A percentile compares a stretch with the other conserved stretches of the same genome.
Evolutionary conservation across 2,888 invertebrate genomes (phyloP).

Genomic region (Pyrgus malvae): DNA sequence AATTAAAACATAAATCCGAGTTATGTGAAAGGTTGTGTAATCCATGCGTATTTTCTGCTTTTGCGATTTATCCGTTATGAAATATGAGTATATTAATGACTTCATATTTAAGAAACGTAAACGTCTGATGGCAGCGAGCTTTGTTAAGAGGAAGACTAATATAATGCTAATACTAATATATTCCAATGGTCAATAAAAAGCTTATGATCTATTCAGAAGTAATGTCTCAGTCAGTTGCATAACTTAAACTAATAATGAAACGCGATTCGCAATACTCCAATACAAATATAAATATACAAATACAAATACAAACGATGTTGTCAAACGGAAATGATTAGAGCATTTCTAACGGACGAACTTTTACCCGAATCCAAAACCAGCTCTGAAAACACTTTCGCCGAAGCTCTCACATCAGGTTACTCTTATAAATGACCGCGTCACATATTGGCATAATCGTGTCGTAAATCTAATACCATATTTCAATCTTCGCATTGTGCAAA

Average conservation of each 20-base stretch:
- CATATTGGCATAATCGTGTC: constrained; percentile 23
- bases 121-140: background rate
- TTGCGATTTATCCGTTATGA: background rate
- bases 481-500: constrained; percentile 22
- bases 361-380: constrained; percentile 27
- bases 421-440: constrained; percentile 26
- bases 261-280: constrained; percentile 1
- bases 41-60: background rate
- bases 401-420: constrained; percentile 24
- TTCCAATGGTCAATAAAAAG: background rate
- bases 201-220: constrained; percentile 1
- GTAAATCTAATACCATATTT: constrained; percentile 17
- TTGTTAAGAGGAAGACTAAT: background rate
- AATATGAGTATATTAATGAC: background rate
- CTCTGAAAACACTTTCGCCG: constrained; percentile 24
- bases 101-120: background rate
- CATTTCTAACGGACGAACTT: constrained; percentile 26
- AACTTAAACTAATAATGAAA: background rate
- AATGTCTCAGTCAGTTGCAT: background rate
- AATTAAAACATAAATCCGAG: background rate
- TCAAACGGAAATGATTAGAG: constrained; percentile 25
- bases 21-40: constrained; percentile 3
- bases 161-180: background rate
- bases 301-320: constrained; percentile 24
- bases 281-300: constrained; percentile 23